These are phyloP conservation scores for Linurgus olivaceus DNA, from an alignment of 2,797 vertebrate species.

Conservation along the genomic window DNA sequence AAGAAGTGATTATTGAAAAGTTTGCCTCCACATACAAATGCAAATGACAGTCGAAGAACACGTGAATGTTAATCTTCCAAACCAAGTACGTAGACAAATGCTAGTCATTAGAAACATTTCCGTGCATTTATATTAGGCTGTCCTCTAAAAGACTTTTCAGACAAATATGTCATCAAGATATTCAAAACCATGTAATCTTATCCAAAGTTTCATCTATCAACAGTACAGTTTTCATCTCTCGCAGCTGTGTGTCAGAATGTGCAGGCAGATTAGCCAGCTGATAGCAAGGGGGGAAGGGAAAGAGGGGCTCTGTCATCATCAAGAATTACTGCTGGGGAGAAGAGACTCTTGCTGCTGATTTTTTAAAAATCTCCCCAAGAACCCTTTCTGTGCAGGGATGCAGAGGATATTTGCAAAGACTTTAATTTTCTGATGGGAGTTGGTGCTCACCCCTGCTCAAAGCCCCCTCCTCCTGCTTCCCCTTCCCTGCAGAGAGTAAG, in stretches of 20 bases:
- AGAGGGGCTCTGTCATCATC: constrained; percentile 57
- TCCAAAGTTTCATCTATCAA: constrained; percentile 86
- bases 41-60: constrained; percentile 81
- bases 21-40: constrained; percentile 84
- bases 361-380: not conserved
- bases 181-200: constrained; percentile 88
- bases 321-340: constrained; percentile 51
- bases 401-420: not conserved
- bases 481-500: not conserved
- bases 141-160: constrained; percentile 87
- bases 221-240: constrained; percentile 81
- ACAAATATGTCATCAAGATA: constrained; percentile 88
- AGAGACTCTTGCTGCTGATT: not conserved
- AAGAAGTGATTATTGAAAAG: constrained; percentile 83
- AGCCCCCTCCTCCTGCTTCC: not conserved
- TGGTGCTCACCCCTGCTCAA: rapidly evolving
- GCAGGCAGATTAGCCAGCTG: constrained; percentile 82
- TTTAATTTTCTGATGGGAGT: not conserved
- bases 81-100: constrained; percentile 83
- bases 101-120: constrained; percentile 87
- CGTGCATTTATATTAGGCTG: constrained; percentile 86
- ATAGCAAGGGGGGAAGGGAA: constrained; percentile 74
- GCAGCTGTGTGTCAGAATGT: constrained; percentile 84
- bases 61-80: constrained; percentile 82
- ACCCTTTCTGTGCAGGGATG: not conserved